Evolutionary conservation across 2,797 vertebrate species (phyloP), one percentile per base, ranked within the genome.

Genomic region (Clarias pachynema): DNA sequence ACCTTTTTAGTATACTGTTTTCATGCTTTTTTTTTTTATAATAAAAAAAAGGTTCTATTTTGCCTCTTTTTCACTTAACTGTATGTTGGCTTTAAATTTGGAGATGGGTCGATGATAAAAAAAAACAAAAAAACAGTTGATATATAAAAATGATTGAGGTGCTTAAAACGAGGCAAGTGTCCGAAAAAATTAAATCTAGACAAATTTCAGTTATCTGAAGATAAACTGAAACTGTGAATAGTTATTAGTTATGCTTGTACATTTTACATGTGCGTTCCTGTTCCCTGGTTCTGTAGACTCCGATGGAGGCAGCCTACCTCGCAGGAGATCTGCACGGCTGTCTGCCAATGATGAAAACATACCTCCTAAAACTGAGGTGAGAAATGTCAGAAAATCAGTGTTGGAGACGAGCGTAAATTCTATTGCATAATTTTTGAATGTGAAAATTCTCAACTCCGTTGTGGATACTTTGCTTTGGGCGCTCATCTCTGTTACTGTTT

Each of bases 311-410:
- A 87, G 81, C 56, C 82, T 87, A 26, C 83, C 75, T 4, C 79
- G 88, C 74, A 84, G 90, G 74, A 75, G 87, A 69, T 91, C 91
- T 15, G 15, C 86, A 37, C 89, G 91, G 10, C 83, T 91, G 37
- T 91, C 84, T 22, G 66, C 72, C 9, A 89, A 86, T 49, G 87
- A 84, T 5, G 81, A 89, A 31, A 83, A 82, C 20, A 16, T 88
- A 3, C 59, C 79, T 18, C 84, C 78, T 40, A 82, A 83, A 81
- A 7, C 78, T 77, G 62, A 70, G 83, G 87, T 89, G 73, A 84
- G 70, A 74, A 24, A 1, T 4, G 3, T 3, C 2, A 4, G 49
- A 53, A 53, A 53, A 53, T n/a, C 0, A 0, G 26, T 34, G 26
- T 34, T 34, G 4, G 3, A 57, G 3, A 57, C 4, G 5, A 59